phyloP scores from a whole-genome alignment of 2,797 vertebrate species.

The Orestias chungarensis region DNA sequence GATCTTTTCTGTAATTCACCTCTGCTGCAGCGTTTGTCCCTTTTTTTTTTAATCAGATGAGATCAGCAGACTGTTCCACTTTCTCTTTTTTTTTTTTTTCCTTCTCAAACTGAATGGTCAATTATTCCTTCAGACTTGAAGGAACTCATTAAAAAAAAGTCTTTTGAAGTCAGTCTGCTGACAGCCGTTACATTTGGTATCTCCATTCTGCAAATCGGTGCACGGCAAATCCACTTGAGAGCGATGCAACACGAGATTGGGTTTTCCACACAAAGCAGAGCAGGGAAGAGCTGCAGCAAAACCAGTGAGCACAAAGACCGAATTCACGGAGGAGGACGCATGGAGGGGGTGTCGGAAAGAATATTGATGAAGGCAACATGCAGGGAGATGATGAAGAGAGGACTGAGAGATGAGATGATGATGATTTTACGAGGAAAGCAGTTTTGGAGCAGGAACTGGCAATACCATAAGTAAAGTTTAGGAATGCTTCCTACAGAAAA shows the following conservation, averaged over 20 bases:
- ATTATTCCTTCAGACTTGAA: slow-evolving; percentile 54
- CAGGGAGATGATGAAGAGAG: slow-evolving; percentile 53
- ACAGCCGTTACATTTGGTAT: slow-evolving; percentile 24
- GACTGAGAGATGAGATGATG: slow-evolving; percentile 48
- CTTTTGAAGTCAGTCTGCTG: slow-evolving; percentile 43
- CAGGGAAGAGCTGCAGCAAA: slow-evolving; percentile 24
- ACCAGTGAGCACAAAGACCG: slow-evolving; percentile 49
- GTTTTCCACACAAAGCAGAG: slow-evolving; percentile 32
- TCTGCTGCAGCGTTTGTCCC: slow-evolving; percentile 1
- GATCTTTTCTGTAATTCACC: too few relatives aligned
- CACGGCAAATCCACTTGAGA: slow-evolving; percentile 37
- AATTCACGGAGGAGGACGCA: slow-evolving; percentile 43
- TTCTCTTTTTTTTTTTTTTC: too few relatives aligned
- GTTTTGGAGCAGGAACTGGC: slow-evolving; percentile 11
- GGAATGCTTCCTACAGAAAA: slow-evolving; percentile 37
- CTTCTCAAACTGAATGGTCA: slow-evolving; percentile 42
- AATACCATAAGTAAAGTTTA: slow-evolving; percentile 40
- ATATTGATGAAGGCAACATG: slow-evolving; percentile 54
- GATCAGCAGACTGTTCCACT: slow-evolving; percentile 44
- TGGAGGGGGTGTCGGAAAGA: slow-evolving; percentile 27
- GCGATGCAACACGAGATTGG: slow-evolving; percentile 49
- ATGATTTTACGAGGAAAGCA: slow-evolving; percentile 51
- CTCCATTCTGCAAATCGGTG: slow-evolving; percentile 35
- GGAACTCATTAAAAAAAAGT: slow-evolving; percentile 33
- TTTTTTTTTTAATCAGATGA: slow-evolving; percentile 37